phyloP scores from a whole-genome alignment of 2,888 invertebrate genomes.

The Drosophila merina region DNA sequence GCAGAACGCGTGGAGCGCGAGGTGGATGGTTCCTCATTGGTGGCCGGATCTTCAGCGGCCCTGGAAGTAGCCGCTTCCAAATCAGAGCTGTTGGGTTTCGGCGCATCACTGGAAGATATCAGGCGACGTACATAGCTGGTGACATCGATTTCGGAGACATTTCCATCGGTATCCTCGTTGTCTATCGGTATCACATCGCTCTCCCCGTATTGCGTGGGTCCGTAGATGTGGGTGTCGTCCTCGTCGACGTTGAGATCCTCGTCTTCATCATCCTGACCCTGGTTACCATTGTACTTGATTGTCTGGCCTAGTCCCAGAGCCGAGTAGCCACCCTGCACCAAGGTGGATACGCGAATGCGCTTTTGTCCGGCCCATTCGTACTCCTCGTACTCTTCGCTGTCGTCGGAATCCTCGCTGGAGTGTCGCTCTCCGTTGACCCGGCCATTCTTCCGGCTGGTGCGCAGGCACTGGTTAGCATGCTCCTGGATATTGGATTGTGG shows the following conservation, averaged over 20 bases:
- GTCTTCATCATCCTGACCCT: conserved; percentile 85
- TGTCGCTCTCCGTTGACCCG: conserved; percentile 72
- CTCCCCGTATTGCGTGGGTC: conserved; percentile 94
- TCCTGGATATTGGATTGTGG: conserved; percentile 89
- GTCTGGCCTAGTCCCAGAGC: conserved; percentile 84
- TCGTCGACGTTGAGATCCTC: conserved; percentile 93
- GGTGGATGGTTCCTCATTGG: conserved; percentile 33
- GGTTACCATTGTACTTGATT: conserved; percentile 61
- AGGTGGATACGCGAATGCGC: conserved; percentile 89
- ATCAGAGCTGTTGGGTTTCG: conserved; percentile 52
- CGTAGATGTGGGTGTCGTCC: conserved; percentile 92
- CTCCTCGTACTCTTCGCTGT: conserved; percentile 89
- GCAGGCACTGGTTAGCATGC: conserved; percentile 89
- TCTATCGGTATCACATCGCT: conserved; percentile 86
- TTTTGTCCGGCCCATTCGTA: conserved; percentile 97
- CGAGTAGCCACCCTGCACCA: conserved; percentile 88
- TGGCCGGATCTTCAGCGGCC: conserved; percentile 4
- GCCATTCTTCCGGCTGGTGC: conserved; percentile 51
- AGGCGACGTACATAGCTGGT: conserved; percentile 81
- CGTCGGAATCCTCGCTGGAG: conserved; percentile 87
- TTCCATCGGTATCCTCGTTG: conserved; percentile 83
- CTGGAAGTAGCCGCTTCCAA: conserved; percentile 6
- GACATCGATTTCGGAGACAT: conserved; percentile 69
- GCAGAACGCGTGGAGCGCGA: conserved; percentile 44
- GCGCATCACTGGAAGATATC: conserved; percentile 67